Percentiles rank a stretch among this genome's conserved stretches.
phyloP scores from a whole-genome alignment of 2,888 invertebrate species.

The Cylloceria caligata region DNA sequence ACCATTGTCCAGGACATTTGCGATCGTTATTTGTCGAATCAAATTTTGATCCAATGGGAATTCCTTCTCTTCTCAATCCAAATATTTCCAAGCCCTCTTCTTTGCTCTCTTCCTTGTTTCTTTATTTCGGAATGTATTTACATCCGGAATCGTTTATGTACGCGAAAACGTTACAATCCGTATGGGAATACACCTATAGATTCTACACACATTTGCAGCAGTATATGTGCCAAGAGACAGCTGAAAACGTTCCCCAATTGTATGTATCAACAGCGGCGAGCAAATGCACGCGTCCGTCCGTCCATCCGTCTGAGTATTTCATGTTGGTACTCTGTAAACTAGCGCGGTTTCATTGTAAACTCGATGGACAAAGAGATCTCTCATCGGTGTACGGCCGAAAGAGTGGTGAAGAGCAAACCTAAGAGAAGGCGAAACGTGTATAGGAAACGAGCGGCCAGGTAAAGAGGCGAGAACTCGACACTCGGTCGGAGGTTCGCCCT shows the following conservation, averaged over 20 bases:
- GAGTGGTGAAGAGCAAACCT: constrained; percentile 47
- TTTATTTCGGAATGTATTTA: background rate
- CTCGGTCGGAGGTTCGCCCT: constrained; percentile 4
- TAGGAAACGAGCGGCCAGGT: constrained; percentile 5
- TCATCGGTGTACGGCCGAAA: constrained; percentile 10
- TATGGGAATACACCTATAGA: background rate
- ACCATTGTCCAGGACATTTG: too few species aligned
- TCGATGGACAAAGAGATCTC: constrained; percentile 50
- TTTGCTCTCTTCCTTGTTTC: too few species aligned
- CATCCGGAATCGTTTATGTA: background rate
- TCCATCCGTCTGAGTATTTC: background rate
- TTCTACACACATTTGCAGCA: background rate
- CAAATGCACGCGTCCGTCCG: constrained; percentile 12
- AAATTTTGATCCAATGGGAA: too few species aligned
- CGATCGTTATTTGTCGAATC: too few species aligned
- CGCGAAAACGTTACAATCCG: background rate
- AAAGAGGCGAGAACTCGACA: constrained; percentile 37
- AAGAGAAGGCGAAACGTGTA: constrained; percentile 17
- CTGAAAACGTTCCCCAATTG: constrained; percentile 29
- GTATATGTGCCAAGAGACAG: constrained; percentile 21
- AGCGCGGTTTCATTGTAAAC: constrained; percentile 58
- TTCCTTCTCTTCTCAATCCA: too few species aligned
- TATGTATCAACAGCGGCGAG: constrained; percentile 24
- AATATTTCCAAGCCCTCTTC: too few species aligned
- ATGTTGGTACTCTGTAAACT: constrained; percentile 49